phyloP scores from a whole-genome alignment of 2,888 invertebrate species.

The Agrochola macilenta region DNA sequence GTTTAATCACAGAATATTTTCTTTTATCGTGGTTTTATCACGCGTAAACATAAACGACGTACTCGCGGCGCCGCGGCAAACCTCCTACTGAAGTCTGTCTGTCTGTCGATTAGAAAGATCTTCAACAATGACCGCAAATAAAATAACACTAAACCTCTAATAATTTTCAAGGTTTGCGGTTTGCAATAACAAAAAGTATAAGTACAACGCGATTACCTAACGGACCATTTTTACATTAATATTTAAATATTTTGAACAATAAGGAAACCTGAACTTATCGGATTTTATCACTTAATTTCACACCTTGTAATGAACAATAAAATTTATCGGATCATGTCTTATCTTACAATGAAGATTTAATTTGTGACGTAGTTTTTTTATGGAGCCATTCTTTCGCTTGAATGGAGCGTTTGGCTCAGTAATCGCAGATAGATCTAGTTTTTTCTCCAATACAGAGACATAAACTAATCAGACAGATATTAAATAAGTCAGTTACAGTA shows the following conservation, averaged over 20 bases:
- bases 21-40: conserved; percentile 52
- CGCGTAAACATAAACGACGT: conserved; percentile 64
- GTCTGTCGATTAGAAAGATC: conserved; percentile 80
- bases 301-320: conserved; percentile 6
- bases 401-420: background rate
- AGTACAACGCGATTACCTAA: conserved; percentile 61
- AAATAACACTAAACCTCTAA: conserved; percentile 72
- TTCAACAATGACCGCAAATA: conserved; percentile 81
- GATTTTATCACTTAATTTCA: conserved; percentile 31
- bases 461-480: background rate
- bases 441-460: background rate
- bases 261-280: conserved; percentile 20
- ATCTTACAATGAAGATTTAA: conserved; percentile 27
- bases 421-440: background rate
- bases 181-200: conserved; percentile 66
- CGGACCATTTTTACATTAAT: conserved; percentile 36
- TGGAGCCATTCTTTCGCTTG: background rate
- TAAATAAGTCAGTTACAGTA: background rate
- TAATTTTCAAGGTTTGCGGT: conserved; percentile 72
- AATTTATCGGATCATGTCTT: conserved; percentile 26
- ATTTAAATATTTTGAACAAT: conserved; percentile 22
- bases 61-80: conserved; percentile 76
- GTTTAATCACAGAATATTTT: conserved; percentile 64
- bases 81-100: conserved; percentile 73
- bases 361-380: conserved; percentile 13